Base-by-base conservation (phyloP, 1,140 invertebrate species). In the Ptiloglossa arizonensis region DNA sequence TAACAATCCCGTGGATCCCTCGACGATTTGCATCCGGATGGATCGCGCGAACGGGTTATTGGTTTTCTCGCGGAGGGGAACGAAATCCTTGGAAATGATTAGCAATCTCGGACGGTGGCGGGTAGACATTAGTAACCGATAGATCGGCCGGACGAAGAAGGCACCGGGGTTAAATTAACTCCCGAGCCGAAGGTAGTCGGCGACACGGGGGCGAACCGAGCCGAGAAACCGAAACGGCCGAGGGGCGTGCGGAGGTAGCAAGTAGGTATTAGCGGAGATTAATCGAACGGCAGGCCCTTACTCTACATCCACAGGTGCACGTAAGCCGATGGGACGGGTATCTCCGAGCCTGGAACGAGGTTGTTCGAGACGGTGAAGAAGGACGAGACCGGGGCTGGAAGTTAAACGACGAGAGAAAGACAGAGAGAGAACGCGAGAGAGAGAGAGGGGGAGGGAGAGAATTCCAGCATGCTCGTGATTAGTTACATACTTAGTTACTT, bases 261-360 rank as follows among this genome's bases (percentile, higher is more conserved):
- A 83, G 82, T 82, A 83, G 76, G 86, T 89, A 89, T 89, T 88
- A 88, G 83, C 88, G 81, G 76, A 87, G 88, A 89, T 89, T 89
- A 89, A 89, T 89, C 85, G 87, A 82, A 85, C 76, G 79, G 73
- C 71, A 60, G 68, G 48, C 50, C 78, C 71, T 75, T 80, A 70
- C 71, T 85, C 56, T 48, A 80, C 66, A 79, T 84, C 63, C 50
- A 83, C 82, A 79, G 66, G 54, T 70, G 64, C 68, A 79, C 80
- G 56, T 73, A 82, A 79, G 80, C 63, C 74, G 68, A 56, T 44
- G 68, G 75, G 60, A 69, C 48, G 75, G 57, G 68, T 63, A 50
- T 52, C 60, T 59, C 29, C 54, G 63, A 62, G 29, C 63, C 44
- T 70, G 57, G 64, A 57, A 74, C 60, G 38, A 76, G 62, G 50